These are phyloP conservation scores for Microcebus murinus DNA, from an alignment of 2,113 vertebrate genomes.

Conservation along the genomic window DNA sequence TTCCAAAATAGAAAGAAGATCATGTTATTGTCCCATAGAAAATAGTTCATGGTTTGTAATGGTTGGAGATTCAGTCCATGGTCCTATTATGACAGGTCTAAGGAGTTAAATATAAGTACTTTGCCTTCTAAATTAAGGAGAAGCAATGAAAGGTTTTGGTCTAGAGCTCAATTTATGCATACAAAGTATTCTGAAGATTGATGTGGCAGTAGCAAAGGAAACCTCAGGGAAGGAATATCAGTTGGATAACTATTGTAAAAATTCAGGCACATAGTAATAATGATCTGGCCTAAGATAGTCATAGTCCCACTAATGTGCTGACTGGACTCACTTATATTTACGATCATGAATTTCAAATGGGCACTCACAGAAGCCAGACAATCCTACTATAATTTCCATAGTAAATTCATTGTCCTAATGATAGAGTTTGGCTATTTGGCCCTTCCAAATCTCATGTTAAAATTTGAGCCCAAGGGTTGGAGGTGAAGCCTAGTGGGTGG, in stretches of 20 bases:
- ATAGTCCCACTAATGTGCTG: neutral
- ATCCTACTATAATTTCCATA: neutral
- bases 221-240: neutral
- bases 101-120: neutral
- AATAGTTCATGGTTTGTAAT: neutral
- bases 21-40: neutral
- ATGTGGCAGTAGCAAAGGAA: neutral
- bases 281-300: neutral
- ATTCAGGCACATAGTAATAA: neutral
- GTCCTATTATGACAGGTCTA: neutral
- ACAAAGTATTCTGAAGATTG: conserved; percentile 13
- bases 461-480: too few relatives aligned
- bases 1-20: neutral
- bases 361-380: conserved; percentile 10
- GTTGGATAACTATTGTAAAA: neutral
- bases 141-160: neutral
- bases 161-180: neutral
- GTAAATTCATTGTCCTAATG: neutral
- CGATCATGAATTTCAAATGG: conserved; percentile 50
- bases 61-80: neutral
- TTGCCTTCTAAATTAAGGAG: conserved; percentile 15
- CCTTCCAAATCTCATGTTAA: too few relatives aligned
- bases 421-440: too few relatives aligned
- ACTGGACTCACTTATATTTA: conserved; percentile 40
- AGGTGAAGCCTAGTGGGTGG: too few relatives aligned